phyloP scores from a whole-genome alignment of 23 tunicate genomes.

The Trididemnum miniatum region DNA sequence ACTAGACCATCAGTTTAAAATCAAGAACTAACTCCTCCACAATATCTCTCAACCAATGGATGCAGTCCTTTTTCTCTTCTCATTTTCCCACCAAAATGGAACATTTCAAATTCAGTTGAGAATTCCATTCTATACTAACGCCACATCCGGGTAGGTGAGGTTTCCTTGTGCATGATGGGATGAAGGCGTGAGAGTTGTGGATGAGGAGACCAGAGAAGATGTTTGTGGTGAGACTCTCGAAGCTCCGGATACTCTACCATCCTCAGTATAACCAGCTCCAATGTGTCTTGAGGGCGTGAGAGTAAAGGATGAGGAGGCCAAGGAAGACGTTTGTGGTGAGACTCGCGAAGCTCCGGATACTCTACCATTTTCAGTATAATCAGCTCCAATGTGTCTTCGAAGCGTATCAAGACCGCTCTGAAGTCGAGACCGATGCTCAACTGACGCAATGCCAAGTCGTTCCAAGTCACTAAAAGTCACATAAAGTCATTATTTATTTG shows the following conservation, averaged over 20 bases:
- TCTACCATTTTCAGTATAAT: background rate
- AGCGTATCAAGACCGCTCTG: slow-evolving; percentile 71
- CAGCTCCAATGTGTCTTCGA: slow-evolving; percentile 40
- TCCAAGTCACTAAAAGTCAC: slow-evolving; percentile 70
- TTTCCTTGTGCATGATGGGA: background rate
- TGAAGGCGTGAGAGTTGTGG: background rate
- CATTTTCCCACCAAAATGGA: no score
- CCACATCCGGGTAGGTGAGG: background rate
- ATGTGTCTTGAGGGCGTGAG: slow-evolving; percentile 29
- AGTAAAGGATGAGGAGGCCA: background rate
- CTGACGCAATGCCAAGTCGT: slow-evolving; percentile 69
- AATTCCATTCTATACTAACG: background rate
- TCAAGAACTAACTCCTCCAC: no score
- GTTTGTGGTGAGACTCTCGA: background rate
- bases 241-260: background rate
- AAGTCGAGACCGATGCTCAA: slow-evolving; percentile 62
- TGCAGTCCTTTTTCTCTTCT: no score
- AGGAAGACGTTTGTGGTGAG: background rate
- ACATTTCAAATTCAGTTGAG: no score
- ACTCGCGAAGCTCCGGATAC: slow-evolving; percentile 7
- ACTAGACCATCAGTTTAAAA: no score
- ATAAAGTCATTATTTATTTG: no score
- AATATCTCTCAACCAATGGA: no score
- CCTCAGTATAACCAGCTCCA: background rate
- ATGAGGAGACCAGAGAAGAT: background rate